A percentile compares a stretch with the other conserved stretches of the same genome.
phyloP scores from a whole-genome alignment of 92 coral and sea anemone genomes.

The Desmophyllum pertusum region DNA sequence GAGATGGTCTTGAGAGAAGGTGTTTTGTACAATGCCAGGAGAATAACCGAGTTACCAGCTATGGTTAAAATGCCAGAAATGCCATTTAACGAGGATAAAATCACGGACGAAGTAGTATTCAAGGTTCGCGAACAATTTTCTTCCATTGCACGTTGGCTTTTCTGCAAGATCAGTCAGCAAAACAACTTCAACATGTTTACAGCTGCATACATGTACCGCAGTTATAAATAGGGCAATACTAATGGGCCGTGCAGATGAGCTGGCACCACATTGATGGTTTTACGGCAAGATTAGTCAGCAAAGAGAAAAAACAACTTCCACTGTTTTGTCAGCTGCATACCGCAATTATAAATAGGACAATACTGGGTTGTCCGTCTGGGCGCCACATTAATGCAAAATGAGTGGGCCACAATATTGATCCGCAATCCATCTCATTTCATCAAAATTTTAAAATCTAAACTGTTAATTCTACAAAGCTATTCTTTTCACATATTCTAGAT shows the following conservation, averaged over 20 bases:
- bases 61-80: not conserved
- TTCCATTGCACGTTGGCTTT: not conserved
- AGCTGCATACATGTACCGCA: not conserved
- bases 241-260: not conserved
- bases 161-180: not conserved
- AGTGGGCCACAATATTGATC: no score
- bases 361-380: no score
- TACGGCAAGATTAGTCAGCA: no score
- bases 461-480: no score
- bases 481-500: no score
- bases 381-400: no score
- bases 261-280: no score
- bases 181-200: not conserved
- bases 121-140: not conserved
- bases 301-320: not conserved
- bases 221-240: not conserved
- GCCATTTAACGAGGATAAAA: not conserved
- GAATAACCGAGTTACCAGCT: not conserved
- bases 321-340: not conserved
- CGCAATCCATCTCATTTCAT: no score
- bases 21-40: slow-evolving; percentile 7
- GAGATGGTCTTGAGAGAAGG: slow-evolving; percentile 1
- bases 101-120: not conserved
- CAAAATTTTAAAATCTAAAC: no score
- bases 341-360: no score